A percentile compares a stretch with the other conserved stretches of the same genome.
Evolutionary conservation across 2,113 vertebrate species (phyloP).

Genomic region (Glaucomys volans): DNA sequence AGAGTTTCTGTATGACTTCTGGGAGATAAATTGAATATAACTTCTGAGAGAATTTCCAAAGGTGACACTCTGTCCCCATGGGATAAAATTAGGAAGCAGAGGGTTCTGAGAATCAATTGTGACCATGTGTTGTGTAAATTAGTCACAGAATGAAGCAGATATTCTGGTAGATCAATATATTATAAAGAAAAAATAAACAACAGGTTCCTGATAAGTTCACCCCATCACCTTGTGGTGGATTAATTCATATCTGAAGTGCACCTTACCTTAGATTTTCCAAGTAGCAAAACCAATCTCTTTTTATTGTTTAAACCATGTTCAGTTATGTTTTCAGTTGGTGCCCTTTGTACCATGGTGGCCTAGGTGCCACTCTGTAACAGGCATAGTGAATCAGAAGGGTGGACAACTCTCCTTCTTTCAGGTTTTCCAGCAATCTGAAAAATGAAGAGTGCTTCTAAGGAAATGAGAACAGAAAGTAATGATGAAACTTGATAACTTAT

Average conservation of each 20-base stretch:
- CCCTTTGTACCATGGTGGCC: too few relatives aligned
- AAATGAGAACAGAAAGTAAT: neutral
- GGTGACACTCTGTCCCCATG: neutral
- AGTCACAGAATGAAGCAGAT: neutral
- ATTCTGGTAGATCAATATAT: neutral
- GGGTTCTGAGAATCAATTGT: neutral
- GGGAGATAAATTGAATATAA: neutral
- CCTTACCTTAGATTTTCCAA: neutral
- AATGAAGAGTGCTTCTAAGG: neutral
- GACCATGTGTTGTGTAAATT: neutral
- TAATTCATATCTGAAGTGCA: neutral
- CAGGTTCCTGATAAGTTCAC: neutral
- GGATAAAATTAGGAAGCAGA: neutral
- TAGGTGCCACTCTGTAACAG: too few relatives aligned
- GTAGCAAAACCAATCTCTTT: neutral
- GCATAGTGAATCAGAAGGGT: neutral
- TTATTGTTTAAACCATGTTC: neutral
- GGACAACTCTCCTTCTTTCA: neutral
- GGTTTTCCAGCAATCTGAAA: neutral
- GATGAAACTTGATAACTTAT: neutral
- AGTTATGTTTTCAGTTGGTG: constrained; percentile 16
- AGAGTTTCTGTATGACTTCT: neutral
- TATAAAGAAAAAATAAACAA: neutral
- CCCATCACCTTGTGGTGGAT: neutral
- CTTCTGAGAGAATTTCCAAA: neutral